Evolutionary conservation across 2,113 vertebrate genomes (phyloP).

Genomic region (Procavia capensis): DNA sequence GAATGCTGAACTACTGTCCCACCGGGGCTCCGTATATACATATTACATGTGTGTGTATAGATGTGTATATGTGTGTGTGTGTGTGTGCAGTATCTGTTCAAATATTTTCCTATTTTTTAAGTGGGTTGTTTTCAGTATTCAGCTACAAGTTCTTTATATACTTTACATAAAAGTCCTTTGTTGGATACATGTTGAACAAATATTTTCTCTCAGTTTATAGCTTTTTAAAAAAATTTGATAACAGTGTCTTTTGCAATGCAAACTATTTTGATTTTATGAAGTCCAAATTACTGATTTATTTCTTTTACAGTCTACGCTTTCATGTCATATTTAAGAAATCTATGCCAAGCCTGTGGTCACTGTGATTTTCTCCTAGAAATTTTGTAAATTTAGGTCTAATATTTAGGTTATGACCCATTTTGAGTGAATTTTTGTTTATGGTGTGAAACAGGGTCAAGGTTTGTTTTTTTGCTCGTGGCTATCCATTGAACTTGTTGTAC

Average conservation of each 20-base stretch:
- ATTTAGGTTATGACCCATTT: conserved; percentile 25
- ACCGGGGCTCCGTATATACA: too few relatives aligned
- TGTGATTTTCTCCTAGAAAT: not conserved
- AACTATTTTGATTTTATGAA: conserved; percentile 31
- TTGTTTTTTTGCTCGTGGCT: not conserved
- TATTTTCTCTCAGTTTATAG: not conserved
- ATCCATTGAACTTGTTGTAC: not conserved
- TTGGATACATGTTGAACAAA: not conserved
- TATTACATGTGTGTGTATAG: too few relatives aligned
- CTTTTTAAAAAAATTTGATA: not conserved
- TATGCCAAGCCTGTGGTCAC: not conserved
- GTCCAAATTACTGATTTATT: conserved; percentile 1
- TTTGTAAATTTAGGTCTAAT: conserved; percentile 9
- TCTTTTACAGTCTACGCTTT: not conserved
- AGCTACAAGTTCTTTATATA: not conserved
- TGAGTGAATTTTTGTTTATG: not conserved
- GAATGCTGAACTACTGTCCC: too few relatives aligned
- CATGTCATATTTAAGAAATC: not conserved
- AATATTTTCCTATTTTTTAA: not conserved
- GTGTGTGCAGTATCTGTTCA: not conserved
- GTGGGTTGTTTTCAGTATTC: not conserved
- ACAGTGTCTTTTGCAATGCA: not conserved
- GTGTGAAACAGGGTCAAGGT: too few relatives aligned
- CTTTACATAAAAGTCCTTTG: too few relatives aligned
- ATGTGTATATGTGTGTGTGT: too few relatives aligned